Base-by-base conservation (phyloP, 2,888 invertebrate genomes). In the Drosophila dives region DNA sequence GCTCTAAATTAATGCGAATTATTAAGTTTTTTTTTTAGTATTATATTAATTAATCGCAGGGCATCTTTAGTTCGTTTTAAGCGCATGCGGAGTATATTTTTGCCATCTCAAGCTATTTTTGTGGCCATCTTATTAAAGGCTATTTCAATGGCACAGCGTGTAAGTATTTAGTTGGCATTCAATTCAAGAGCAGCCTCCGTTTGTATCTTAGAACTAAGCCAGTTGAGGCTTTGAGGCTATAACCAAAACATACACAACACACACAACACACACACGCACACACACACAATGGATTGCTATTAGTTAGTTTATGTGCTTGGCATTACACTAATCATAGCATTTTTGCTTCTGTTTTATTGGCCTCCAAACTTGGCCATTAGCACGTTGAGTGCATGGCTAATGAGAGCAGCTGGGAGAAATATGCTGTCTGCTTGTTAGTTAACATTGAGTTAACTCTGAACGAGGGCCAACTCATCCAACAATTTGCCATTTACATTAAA, bases 281-380 rank as follows among this genome's bases (percentile, higher is more conserved):
- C 36, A 2, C 15, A 7, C 3, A 7, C 45, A 8, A 29, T 17
- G 4, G 38, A 45, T 51, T 62, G 67, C 51, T 61, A 59, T 87
- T 48, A 64, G 48, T 51, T 62, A 50, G 77, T 87, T 82, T 85
- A 80, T 81, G 79, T 76, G 62, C 69, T 63, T 65, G 70, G 75
- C 75, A 83, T 86, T 83, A 79, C 75, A 86, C 86, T 89, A 85
- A 89, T 86, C 85, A 85, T 86, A 75, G 68, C 65, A 77, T 77
- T 80, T 75, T 68, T 73, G 86, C 64, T 73, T 68, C 60, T 69
- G 58, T 77, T 78, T 88, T 77, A 83, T 85, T 87, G 67, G 62
- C 61, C 55, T 60, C 60, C 34, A 51, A 75, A 72, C 53, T 70
- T 38, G 62, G 73, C 55, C 86, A 86, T 86, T 88, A 83, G 84